Conservation (phyloP, 1,140 invertebrate genomes). For the Drosophila seguyi region DNA sequence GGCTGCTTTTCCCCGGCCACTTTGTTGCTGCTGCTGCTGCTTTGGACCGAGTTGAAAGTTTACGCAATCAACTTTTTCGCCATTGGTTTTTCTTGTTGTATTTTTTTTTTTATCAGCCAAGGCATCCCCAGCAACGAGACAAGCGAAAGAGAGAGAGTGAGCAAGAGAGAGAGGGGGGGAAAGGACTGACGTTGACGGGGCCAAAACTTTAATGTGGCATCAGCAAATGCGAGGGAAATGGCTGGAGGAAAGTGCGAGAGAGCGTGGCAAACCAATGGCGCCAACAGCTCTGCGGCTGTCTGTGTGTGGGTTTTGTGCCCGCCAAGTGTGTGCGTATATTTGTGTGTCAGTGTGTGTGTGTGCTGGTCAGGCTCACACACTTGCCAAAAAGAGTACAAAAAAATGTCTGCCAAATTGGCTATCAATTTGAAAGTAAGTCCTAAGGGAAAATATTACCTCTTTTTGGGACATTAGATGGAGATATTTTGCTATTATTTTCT, state of each 20-base stretch:
- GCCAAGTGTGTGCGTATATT: neutral
- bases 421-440: conserved; percentile 15
- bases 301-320: conserved; percentile 26
- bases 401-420: conserved; percentile 10
- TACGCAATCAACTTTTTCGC: conserved; percentile 65
- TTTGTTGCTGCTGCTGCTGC: conserved; percentile 42
- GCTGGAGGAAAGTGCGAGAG: conserved; percentile 31
- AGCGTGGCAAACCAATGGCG: conserved; percentile 74
- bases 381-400: conserved; percentile 1
- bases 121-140: conserved; percentile 25
- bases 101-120: conserved; percentile 41
- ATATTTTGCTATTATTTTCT: neutral
- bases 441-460: neutral
- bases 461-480: neutral
- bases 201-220: conserved; percentile 73
- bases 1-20: conserved; percentile 46
- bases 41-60: conserved; percentile 50
- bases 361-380: conserved; percentile 21
- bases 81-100: conserved; percentile 20
- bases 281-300: conserved; percentile 59
- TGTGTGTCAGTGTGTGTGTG: conserved; percentile 12
- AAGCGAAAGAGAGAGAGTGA: neutral
- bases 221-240: conserved; percentile 54
- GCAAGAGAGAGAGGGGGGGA: conserved; percentile 3
- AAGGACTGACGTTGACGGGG: conserved; percentile 63